A percentile compares a stretch with the other conserved stretches of the same genome.
Conservation (phyloP, 2,797 vertebrate genomes). For the Pseudomugil gertrudae region DNA sequence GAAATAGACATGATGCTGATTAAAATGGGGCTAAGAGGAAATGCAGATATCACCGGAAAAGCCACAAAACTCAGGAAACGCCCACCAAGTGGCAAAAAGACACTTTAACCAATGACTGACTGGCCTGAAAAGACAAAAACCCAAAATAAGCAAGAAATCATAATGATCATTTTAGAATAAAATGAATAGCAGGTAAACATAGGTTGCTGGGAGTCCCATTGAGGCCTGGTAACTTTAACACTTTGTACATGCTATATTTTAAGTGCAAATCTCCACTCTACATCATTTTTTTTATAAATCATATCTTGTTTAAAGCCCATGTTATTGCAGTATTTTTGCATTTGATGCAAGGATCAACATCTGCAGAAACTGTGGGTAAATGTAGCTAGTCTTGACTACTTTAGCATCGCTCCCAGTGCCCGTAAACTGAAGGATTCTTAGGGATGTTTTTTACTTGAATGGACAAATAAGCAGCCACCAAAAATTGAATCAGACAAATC, state of each 20-base stretch:
- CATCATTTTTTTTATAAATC: background rate
- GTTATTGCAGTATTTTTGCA: no score
- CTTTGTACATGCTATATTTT: background rate
- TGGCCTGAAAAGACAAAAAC: background rate
- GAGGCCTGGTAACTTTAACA: no score
- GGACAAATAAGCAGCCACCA: no score
- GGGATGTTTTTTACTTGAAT: no score
- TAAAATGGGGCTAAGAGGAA: background rate
- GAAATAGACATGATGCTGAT: background rate
- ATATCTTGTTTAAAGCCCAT: background rate
- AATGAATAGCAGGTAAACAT: no score
- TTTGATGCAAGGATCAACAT: no score
- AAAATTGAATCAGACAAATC: no score
- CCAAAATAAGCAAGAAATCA: background rate
- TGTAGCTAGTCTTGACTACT: no score
- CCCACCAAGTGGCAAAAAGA: background rate
- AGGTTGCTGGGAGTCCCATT: no score
- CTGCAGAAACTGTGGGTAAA: no score
- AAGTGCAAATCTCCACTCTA: background rate
- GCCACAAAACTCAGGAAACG: background rate
- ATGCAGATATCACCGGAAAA: background rate
- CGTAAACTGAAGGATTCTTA: no score
- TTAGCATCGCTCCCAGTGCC: no score
- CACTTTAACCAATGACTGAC: background rate
- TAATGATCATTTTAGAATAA: background rate